Conservation (phyloP, 2,113 vertebrate species). For the Notechis scutatus region DNA sequence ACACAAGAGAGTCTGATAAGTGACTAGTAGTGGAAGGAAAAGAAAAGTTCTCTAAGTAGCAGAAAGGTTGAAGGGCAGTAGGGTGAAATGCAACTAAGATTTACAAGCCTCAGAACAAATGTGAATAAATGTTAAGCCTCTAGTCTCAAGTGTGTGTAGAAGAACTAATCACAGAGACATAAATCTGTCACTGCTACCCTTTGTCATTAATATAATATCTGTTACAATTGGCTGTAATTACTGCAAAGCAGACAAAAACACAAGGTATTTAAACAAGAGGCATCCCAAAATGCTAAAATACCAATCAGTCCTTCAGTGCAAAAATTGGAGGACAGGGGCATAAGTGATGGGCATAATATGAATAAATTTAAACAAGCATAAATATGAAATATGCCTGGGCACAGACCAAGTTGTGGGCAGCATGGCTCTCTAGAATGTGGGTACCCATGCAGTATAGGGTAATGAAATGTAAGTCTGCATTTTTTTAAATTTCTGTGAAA, state of each 20-base stretch:
- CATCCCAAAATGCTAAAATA: neutral
- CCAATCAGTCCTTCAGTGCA: neutral
- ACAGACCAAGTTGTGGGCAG: neutral
- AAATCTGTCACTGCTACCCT: neutral
- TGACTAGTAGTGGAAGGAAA: neutral
- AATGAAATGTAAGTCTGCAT: neutral
- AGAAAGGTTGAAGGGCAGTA: neutral
- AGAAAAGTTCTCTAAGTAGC: neutral
- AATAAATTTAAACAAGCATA: neutral
- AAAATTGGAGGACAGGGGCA: neutral
- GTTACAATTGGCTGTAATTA: neutral
- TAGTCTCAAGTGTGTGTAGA: neutral
- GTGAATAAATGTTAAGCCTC: neutral
- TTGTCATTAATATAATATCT: neutral
- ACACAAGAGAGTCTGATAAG: neutral
- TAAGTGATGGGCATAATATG: neutral
- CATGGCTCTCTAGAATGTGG: neutral
- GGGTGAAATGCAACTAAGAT: neutral
- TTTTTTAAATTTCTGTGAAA: neutral
- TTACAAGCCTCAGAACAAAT: neutral
- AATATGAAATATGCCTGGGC: neutral
- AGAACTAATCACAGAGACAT: neutral
- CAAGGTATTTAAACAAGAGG: neutral
- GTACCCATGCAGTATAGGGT: neutral
- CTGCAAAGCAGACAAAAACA: neutral